Conservation (phyloP, 2,888 invertebrate species). For the Eledona agricola region DNA sequence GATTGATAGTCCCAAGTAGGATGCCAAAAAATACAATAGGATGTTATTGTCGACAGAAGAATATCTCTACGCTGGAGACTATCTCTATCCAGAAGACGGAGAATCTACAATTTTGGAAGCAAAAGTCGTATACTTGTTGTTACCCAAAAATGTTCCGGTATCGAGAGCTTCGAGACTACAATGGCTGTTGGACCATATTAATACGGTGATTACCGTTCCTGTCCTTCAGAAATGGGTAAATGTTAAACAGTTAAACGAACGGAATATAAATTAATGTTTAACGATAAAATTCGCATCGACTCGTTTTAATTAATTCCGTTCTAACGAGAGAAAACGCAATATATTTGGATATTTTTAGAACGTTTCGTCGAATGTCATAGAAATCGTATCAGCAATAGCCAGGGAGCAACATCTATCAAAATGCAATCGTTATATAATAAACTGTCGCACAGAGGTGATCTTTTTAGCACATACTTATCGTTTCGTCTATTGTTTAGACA, state of each 20-base stretch:
- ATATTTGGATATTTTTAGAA: constrained; percentile 53
- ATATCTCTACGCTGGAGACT: constrained; percentile 46
- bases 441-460: constrained; percentile 68
- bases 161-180: constrained; percentile 77
- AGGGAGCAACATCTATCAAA: constrained; percentile 61
- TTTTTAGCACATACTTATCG: constrained; percentile 77
- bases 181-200: constrained; percentile 77
- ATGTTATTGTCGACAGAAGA: constrained; percentile 41
- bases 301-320: constrained; percentile 11
- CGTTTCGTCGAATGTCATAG: constrained; percentile 67
- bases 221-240: constrained; percentile 55
- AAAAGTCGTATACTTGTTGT: constrained; percentile 71
- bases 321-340: constrained; percentile 1
- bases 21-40: neutral
- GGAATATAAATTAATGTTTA: constrained; percentile 19
- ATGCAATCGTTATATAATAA: constrained; percentile 65
- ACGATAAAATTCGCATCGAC: constrained; percentile 1
- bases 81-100: constrained; percentile 46
- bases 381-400: constrained; percentile 72
- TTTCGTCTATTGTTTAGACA: constrained; percentile 78
- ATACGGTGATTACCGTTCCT: constrained; percentile 67
- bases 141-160: constrained; percentile 76
- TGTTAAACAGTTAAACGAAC: constrained; percentile 20
- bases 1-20: too few relatives aligned
- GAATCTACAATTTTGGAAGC: constrained; percentile 65